Evolutionary conservation across 1,140 invertebrate genomes (phyloP).

Genomic region (Diorhabda carinulata): DNA sequence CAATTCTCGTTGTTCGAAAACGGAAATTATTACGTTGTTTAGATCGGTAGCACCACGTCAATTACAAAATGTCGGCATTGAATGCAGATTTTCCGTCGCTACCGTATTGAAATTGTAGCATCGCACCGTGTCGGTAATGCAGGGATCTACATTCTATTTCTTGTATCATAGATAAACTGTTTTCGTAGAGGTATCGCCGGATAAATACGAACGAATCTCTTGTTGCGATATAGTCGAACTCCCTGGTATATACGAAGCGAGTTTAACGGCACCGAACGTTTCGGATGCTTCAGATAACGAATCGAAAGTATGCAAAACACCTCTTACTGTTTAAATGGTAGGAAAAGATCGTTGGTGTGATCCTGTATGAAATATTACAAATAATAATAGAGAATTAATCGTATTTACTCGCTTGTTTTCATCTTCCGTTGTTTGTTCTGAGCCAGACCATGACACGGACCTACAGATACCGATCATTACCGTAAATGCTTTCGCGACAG

Average conservation of each 20-base stretch:
- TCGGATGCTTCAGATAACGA: too few species aligned
- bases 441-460: constrained; percentile 32
- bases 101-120: constrained; percentile 18
- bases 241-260: too few species aligned
- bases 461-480: constrained; percentile 13
- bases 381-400: constrained; percentile 30
- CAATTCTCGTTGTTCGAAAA: constrained; percentile 18
- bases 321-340: not conserved
- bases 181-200: too few species aligned
- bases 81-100: constrained; percentile 22
- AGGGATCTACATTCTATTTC: not conserved
- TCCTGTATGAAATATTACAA: constrained; percentile 30
- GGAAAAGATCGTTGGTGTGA: not conserved
- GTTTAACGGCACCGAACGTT: too few species aligned
- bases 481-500: not conserved
- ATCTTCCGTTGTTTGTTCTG: constrained; percentile 33
- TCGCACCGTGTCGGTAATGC: constrained; percentile 9
- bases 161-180: too few species aligned
- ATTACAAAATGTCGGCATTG: constrained; percentile 16
- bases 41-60: constrained; percentile 19
- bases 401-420: constrained; percentile 20
- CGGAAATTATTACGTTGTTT: constrained; percentile 24
- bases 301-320: constrained; percentile 3
- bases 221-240: too few species aligned
- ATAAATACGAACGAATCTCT: too few species aligned